Conservation (phyloP, 2,113 vertebrate species). For the Gymnocephalus cernua region DNA sequence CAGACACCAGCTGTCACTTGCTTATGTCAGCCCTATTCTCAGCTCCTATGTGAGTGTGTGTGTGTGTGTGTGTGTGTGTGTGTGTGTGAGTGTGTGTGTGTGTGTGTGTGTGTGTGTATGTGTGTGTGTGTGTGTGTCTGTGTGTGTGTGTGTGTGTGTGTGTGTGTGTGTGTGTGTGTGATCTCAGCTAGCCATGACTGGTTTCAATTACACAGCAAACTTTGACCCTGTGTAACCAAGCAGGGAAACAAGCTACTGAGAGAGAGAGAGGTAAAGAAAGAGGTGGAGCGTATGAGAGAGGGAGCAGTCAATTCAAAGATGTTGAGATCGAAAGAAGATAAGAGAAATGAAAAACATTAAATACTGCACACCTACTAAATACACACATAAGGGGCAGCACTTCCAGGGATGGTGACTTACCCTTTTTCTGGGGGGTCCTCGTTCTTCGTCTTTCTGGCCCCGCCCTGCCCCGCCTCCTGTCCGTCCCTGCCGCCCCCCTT, state of each 20-base stretch:
- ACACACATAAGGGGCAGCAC: not conserved
- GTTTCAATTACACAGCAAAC: constrained; percentile 84
- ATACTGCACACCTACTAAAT: not conserved
- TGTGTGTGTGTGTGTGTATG: constrained; percentile 39
- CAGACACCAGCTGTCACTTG: constrained; percentile 86
- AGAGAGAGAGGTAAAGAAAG: constrained; percentile 34
- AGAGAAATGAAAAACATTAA: not conserved
- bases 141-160: too few relatives aligned
- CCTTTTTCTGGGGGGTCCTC: constrained; percentile 93
- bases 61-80: constrained; percentile 29
- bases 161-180: constrained; percentile 46
- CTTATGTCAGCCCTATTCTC: constrained; percentile 82
- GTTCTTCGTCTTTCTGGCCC: constrained; percentile 91
- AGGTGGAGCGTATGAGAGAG: constrained; percentile 14
- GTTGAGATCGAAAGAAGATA: constrained; percentile 16
- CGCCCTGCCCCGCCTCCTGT: constrained; percentile 87
- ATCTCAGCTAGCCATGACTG: constrained; percentile 72
- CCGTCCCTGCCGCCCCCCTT: constrained; percentile 88
- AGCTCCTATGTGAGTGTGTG: constrained; percentile 61
- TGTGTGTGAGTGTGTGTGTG: constrained; percentile 35
- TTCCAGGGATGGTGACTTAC: constrained; percentile 78
- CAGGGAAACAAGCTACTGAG: constrained; percentile 51
- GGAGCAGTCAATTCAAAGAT: constrained; percentile 24
- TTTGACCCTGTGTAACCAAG: constrained; percentile 81
- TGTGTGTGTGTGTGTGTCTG: constrained; percentile 10